Evolutionary conservation across 1,140 invertebrate genomes (phyloP), one percentile per base, ranked within the genome.

Genomic region (Coptotermes formosanus): DNA sequence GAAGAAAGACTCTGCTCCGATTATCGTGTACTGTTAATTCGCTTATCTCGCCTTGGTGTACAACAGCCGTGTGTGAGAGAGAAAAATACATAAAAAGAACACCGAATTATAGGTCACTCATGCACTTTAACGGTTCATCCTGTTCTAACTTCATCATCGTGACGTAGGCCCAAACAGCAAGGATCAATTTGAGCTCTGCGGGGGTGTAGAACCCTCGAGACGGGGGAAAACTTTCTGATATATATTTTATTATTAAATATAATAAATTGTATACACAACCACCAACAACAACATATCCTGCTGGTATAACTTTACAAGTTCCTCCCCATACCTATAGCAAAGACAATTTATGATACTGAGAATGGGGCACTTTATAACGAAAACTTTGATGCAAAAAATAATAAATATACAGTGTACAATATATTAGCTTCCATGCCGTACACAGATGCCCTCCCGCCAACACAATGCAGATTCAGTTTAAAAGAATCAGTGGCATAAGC

Each of bases 221-320:
- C 64, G 64, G n/a, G 64, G 64, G 64, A 75, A 75, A 75, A 75
- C 64, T 75, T 75, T 75, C 25, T 75, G 64, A 75, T 75, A 75
- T 75, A 75, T 75, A 75, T 75, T 75, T 75, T 75, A 75, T 75
- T 75, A 75, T 75, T 75, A 75, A 75, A 75, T 75, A 75, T 75
- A 75, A 75, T 75, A 75, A 75, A 75, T 75, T 75, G 64, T 75
- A 75, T 30, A 75, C 64, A 75, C 64, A 75, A 75, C 64, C 64
- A 75, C n/a, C 64, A 75, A 75, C 64, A 75, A 75, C 64, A 75
- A 75, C 64, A 75, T 75, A 75, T 75, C 64, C 64, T 75, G 64
- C 64, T 75, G 64, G 64, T 75, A 75, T 75, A 75, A 75, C 64
- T 75, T 75, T 75, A 75, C 25, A 75, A 75, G 64, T 75, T 25